A percentile compares a stretch with the other conserved stretches of the same genome.
Conservation (phyloP, 1,140 invertebrate genomes). For the Drosophila melanica region DNA sequence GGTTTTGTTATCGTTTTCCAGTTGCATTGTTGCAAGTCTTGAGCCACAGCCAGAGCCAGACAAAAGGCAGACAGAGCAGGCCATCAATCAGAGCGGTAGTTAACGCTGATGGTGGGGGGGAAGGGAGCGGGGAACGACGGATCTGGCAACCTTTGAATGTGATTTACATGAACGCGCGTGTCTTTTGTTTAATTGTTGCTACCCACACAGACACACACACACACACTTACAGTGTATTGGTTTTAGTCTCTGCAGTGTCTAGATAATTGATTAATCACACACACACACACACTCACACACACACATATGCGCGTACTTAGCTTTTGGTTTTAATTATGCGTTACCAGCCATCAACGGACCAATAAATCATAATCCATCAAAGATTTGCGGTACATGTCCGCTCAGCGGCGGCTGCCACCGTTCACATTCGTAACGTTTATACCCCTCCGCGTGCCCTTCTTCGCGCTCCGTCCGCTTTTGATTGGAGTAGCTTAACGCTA, state of each 20-base stretch:
- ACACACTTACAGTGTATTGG: slow-evolving; percentile 39
- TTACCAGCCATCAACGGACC: slow-evolving; percentile 65
- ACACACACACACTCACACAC: slow-evolving; percentile 10
- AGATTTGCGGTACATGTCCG: slow-evolving; percentile 64
- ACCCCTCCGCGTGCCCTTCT: not conserved
- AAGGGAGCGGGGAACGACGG: not conserved
- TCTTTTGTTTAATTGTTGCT: slow-evolving; percentile 82
- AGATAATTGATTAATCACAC: slow-evolving; percentile 75
- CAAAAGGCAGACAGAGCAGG: slow-evolving; percentile 55
- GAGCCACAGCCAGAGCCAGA: slow-evolving; percentile 13
- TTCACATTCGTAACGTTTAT: not conserved
- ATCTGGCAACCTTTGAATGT: slow-evolving; percentile 62
- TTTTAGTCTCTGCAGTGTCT: slow-evolving; percentile 54
- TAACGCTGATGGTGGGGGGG: no score
- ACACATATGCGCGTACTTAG: not conserved
- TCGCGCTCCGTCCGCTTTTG: slow-evolving; percentile 21
- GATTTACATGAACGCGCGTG: slow-evolving; percentile 78
- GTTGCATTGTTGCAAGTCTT: slow-evolving; percentile 55
- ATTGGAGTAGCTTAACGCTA: slow-evolving; percentile 52
- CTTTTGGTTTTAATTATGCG: slow-evolving; percentile 77
- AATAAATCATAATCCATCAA: slow-evolving; percentile 83
- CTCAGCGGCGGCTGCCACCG: slow-evolving; percentile 37
- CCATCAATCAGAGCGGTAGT: slow-evolving; percentile 66
- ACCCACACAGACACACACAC: slow-evolving; percentile 40
- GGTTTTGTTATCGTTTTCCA: slow-evolving; percentile 62